Percentiles rank a stretch among this genome's conserved stretches.
phyloP scores from a whole-genome alignment of 1,140 invertebrate genomes.

The Drosophila grimshawi region DNA sequence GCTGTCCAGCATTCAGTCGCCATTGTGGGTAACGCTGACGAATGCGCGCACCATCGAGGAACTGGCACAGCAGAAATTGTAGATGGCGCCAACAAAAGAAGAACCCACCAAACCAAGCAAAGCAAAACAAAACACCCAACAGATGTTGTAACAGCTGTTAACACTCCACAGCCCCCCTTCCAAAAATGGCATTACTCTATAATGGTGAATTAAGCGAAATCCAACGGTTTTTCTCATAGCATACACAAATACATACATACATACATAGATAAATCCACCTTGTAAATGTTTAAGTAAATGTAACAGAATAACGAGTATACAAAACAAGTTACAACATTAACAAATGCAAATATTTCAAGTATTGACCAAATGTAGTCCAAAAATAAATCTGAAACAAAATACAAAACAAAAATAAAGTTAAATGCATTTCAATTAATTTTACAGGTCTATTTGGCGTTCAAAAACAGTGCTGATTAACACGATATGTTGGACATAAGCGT shows the following conservation, averaged over 20 bases:
- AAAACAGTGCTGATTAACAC: too few species aligned
- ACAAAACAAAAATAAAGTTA: background rate
- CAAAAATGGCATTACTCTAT: background rate
- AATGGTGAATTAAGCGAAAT: conserved; percentile 7
- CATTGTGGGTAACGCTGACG: conserved; percentile 88
- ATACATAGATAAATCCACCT: conserved; percentile 5
- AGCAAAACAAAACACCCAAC: background rate
- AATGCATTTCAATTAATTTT: background rate
- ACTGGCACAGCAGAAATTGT: conserved; percentile 72
- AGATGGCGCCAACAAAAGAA: conserved; percentile 11
- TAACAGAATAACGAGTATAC: conserved; percentile 13
- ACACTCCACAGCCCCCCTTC: background rate
- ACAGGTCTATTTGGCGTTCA: too few species aligned
- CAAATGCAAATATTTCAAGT: conserved; percentile 15
- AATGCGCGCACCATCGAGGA: conserved; percentile 86
- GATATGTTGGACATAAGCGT: too few species aligned
- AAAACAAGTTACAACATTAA: conserved; percentile 26
- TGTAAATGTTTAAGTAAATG: conserved; percentile 34
- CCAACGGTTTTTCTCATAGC: conserved; percentile 37
- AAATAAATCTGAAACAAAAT: conserved; percentile 28
- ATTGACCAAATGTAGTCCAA: conserved; percentile 48
- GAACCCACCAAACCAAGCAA: background rate
- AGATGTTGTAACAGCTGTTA: conserved; percentile 42
- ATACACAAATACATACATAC: conserved; percentile 2
- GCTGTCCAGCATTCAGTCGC: conserved; percentile 85